Evolutionary conservation across 2,113 vertebrate species (phyloP), one percentile per base, ranked within the genome.

Genomic region (Leuciscus idus): DNA sequence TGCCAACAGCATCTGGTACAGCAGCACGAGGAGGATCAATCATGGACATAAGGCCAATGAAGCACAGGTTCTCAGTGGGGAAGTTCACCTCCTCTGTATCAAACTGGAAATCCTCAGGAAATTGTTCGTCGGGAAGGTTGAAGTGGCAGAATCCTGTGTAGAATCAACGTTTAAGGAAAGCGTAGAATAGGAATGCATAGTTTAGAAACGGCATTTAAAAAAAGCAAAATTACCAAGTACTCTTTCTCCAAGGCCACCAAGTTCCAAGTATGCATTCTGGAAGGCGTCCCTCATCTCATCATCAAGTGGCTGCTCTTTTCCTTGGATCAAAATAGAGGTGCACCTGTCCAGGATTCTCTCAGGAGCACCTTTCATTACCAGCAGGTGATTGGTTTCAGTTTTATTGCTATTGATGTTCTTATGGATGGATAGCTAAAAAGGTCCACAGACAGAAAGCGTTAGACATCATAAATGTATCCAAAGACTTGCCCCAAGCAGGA

Each of bases 31-130:
- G 97, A 15, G 96, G 97, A 88, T 98, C 97, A 0, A 98, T 98
- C 97, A 98, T 97, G 82, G 97, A 97, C 95, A 99, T 98, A 79
- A 99, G 97, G 61, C 97, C 97, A 59, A 99, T 93, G 3, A 99
- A 99, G 91, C 97, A 98, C n/a, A 99, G 93, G 83, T 97, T 95
- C 79, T 93, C 93, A 0, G 95, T 96, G 84, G 97, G 95, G 83
- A 98, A 98, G 94, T 98, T 98, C 74, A 97, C 91, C 5, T 98
- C 97, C 0, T 99, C 97, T 0, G 92, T 94, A 77, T 98, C 96
- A 0, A 99, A 99, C 52, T 93, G 92, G 90, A 97, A 97, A 77
- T 92, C 96, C 0, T 96, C 95, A 4, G 95, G 92, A 87, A 96
- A 98, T 88, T 97, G 95, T 2, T 96, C 96, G 0, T 96, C 94